phyloP scores from a whole-genome alignment of 2,113 vertebrate species.

The Lycocorax pyrrhopterus region DNA sequence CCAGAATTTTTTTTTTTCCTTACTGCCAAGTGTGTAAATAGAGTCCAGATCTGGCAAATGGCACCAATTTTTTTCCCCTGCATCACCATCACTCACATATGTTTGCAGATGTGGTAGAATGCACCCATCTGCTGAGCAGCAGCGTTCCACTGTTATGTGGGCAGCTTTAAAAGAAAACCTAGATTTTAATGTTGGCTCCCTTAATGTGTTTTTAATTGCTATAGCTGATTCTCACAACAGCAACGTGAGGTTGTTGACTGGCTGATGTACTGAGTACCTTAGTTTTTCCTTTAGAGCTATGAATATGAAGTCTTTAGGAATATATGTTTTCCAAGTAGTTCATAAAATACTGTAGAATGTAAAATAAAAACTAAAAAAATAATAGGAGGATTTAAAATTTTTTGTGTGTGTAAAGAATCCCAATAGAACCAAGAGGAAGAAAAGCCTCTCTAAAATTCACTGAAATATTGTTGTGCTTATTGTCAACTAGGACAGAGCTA shows the following conservation, averaged over 20 bases:
- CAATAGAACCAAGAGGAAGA: not conserved
- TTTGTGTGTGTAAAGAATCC: not conserved
- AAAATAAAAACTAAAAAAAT: not conserved
- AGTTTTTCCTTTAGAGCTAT: not conserved
- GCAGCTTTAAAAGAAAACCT: not conserved
- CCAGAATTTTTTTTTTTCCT: not conserved
- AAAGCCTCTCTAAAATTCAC: not conserved
- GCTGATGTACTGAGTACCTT: not conserved
- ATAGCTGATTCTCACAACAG: not conserved
- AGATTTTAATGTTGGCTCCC: not conserved
- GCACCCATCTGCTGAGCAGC: not conserved
- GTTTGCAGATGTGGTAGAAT: not conserved
- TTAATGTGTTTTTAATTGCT: not conserved
- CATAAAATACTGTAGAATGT: not conserved
- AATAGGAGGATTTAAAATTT: not conserved
- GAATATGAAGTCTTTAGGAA: not conserved
- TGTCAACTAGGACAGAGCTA: not conserved
- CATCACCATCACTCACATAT: not conserved
- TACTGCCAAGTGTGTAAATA: not conserved
- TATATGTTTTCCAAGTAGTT: not conserved
- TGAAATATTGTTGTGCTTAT: not conserved
- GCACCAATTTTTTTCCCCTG: not conserved
- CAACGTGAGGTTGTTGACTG: not conserved
- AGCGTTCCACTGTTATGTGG: not conserved
- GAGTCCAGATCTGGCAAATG: not conserved